Base-by-base conservation (phyloP, 2,888 invertebrate genomes). In the Trichopria drosophilae region DNA sequence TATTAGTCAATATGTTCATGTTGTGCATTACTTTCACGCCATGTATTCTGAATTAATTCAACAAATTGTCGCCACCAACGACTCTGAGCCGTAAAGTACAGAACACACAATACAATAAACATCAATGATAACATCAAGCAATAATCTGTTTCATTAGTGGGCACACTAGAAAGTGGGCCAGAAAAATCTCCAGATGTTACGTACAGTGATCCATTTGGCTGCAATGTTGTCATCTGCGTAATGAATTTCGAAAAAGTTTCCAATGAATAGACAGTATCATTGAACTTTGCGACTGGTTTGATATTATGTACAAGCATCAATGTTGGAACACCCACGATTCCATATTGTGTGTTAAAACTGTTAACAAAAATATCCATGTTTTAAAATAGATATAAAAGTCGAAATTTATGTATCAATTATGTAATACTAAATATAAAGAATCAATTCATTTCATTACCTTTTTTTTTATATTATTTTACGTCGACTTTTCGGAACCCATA, bases 231-330 rank as follows among this genome's bases (percentile, higher is more conserved):
- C 58, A 87, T 84, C 22, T 84, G 83, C 45, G 83, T 82, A 0
- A 93, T 80, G 73, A 93, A 94, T 64, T 82, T 84, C 10, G 85
- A 83, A 65, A 94, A 90, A 44, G 84, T 83, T 54, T 89, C 85
- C 31, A 93, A 80, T 4, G 86, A 88, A 57, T 91, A 88, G 53
- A 87, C 84, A 7, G 90, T 85, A 18, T 85, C 88, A 78, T 90
- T 93, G 69, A 86, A 93, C 77, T 90, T 90, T 0, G 88, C 88
- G 19, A 90, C 84, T 1, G 92, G 86, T 59, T 89, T 81, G 0
- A 93, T 93, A 74, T 93, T 93, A 65, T 94, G 93, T 65, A 95
- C 91, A 57, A 96, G 80, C 78, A 94, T 82, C 23, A 94, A 71
- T 3, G 93, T 91, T 6, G 95, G 95, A 28, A 95, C 87, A 13